Evolutionary conservation across 2,888 invertebrate species (phyloP).

Genomic region (Melipona bicolor): DNA sequence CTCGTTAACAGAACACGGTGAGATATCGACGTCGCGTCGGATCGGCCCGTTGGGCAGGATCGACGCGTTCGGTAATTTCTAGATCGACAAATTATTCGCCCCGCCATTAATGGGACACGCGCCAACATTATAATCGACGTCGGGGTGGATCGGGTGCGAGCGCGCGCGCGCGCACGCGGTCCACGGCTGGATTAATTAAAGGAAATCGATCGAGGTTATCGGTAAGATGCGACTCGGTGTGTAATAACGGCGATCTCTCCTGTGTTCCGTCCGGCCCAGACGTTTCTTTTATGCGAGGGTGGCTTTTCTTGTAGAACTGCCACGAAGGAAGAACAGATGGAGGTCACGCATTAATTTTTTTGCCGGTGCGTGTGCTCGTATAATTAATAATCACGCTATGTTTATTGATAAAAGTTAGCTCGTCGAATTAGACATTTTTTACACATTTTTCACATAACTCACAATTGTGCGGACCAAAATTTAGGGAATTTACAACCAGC

Average conservation of each 20-base stretch:
- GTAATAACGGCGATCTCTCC: neutral
- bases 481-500: too few relatives aligned
- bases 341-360: too few relatives aligned
- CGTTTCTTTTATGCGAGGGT: neutral
- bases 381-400: too few relatives aligned
- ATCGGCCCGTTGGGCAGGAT: conserved; percentile 19
- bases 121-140: conserved; percentile 50
- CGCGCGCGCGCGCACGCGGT: conserved; percentile 14
- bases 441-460: too few relatives aligned
- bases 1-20: conserved; percentile 53
- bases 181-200: conserved; percentile 55
- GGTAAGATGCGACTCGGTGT: conserved; percentile 8
- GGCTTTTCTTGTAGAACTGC: neutral
- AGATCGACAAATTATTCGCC: conserved; percentile 66
- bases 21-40: conserved; percentile 49
- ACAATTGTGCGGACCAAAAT: too few relatives aligned
- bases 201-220: conserved; percentile 54
- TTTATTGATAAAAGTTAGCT: too few relatives aligned
- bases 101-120: conserved; percentile 60
- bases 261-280: neutral
- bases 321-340: neutral
- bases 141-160: conserved; percentile 8
- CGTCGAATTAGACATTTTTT: too few relatives aligned
- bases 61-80: conserved; percentile 58
- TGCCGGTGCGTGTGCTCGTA: too few relatives aligned